Base-by-base conservation (phyloP, 1,140 invertebrate species). In the Mesaphorura yosii region DNA sequence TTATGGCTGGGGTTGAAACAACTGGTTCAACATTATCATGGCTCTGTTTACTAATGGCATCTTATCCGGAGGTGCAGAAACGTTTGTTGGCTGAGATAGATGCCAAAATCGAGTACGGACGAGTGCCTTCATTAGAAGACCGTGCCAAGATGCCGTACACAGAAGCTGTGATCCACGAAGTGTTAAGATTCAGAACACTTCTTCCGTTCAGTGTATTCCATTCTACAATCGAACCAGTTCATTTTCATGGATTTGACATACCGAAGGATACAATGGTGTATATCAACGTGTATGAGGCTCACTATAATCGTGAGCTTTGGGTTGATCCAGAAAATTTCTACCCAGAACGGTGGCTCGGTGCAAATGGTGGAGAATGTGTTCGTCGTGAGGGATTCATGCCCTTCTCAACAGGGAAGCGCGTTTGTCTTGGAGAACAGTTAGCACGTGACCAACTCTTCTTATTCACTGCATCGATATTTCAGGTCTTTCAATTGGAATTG, bases 251-350 rank as follows among this genome's bases (percentile, higher is more conserved):
- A 2, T 69, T 64, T 49, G 27, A 48, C 2, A 66, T 72, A 27
- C 71, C 71, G 6, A 64, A 65, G 48, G 67, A 65, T 31, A 58
- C 69, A 14, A 59, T 66, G 2, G 59, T 73, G 12, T 52, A 72
- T 1, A 65, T 66, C 6, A 55, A 55, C 38, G 15, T 31, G 3
- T 55, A 55, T 31, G 39, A 15, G 6, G 25, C 34, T 26, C 53
- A 55, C 38, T 31, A 39, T 17, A 29, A 50, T 25, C 12, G 34
- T 3, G 19, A 55, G 15, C 23, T 41, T 31, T 55, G 37, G 34
- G 46, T 20, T 26, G 37, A 50, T 17, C 53, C 53, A 6, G 27
- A 55, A 45, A 31, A 12, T 14, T 55, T 55, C 50, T 19, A 41
- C 20, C 53, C 53, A 34, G 47, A 49, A 17, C n/a, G 53, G 38